Conservation (phyloP, 2,113 vertebrate genomes). For the Talpa occidentalis region DNA sequence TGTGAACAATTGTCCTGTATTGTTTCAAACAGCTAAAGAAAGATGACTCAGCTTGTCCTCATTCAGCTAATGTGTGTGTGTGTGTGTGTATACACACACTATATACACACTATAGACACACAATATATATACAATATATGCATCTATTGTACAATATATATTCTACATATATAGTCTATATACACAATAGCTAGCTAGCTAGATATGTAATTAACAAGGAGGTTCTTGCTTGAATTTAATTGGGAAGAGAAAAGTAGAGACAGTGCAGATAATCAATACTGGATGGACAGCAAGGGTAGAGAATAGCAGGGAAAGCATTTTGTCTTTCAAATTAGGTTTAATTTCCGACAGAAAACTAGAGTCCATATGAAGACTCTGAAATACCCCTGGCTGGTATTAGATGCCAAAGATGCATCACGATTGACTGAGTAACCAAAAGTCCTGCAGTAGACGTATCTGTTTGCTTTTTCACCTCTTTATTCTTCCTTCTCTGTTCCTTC, state of each 20-base stretch:
- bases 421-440: not conserved
- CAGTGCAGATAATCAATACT: not conserved
- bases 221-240: not conserved
- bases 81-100: too few species aligned
- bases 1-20: not conserved
- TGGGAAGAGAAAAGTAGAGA: not conserved
- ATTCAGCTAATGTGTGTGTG: too few species aligned
- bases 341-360: not conserved
- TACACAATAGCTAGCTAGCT: not conserved
- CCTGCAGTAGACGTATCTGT: not conserved
- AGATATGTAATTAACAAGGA: not conserved
- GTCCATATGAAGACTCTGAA: not conserved
- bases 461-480: not conserved
- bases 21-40: conserved; percentile 9
- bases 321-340: not conserved
- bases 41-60: not conserved
- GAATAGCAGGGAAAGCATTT: not conserved
- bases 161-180: too few species aligned
- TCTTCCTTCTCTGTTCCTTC: conserved; percentile 12
- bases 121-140: not conserved
- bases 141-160: too few species aligned
- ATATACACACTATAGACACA: too few species aligned
- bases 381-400: not conserved
- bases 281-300: not conserved
- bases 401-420: not conserved